These are phyloP conservation scores for Thamnophis elegans DNA, from an alignment of 2,797 vertebrate genomes.

Conservation along the genomic window DNA sequence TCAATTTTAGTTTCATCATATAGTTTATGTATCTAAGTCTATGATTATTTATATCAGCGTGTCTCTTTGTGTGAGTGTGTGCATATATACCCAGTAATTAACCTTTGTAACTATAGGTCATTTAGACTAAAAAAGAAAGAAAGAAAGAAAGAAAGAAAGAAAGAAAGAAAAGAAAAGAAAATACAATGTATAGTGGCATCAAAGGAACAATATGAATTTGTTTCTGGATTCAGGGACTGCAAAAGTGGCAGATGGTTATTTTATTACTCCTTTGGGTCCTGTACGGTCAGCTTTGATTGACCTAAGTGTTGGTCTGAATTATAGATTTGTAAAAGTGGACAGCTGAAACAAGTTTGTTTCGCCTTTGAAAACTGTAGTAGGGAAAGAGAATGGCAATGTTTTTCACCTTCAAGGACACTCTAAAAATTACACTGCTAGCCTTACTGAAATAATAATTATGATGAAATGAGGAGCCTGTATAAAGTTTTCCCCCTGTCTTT, in stretches of 20 bases:
- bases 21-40: background rate
- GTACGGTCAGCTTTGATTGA: background rate
- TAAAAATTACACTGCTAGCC: constrained; percentile 61
- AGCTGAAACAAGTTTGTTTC: constrained; percentile 33
- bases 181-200: background rate
- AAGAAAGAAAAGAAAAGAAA: background rate
- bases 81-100: background rate
- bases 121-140: background rate
- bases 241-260: constrained; percentile 8
- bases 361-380: constrained; percentile 39
- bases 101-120: background rate
- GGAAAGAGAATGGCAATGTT: constrained; percentile 53
- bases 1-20: background rate
- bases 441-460: background rate
- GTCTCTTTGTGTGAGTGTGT: background rate
- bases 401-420: constrained; percentile 61
- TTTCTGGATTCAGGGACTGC: constrained; percentile 4
- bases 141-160: too few relatives aligned
- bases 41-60: background rate
- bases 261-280: constrained; percentile 18
- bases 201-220: constrained; percentile 4
- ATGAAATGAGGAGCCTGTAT: constrained; percentile 40
- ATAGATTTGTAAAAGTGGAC: background rate
- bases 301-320: background rate
- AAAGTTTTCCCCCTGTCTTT: constrained; percentile 66